Conservation (phyloP, 2,797 vertebrate species). For the Tympanoctomys barrerae region DNA sequence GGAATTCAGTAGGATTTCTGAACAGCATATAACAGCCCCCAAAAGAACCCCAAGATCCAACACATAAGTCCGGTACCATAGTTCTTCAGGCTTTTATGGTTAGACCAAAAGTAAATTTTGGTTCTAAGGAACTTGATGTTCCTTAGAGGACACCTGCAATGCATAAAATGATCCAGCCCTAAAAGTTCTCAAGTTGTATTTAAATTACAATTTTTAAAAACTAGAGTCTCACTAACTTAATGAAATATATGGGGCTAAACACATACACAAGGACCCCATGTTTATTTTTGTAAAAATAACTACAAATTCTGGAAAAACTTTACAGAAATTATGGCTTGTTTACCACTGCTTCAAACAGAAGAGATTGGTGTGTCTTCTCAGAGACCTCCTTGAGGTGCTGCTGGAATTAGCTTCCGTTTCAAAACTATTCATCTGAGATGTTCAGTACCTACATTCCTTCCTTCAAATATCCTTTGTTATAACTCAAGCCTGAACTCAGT, state of each 20-base stretch:
- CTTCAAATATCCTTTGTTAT: neutral
- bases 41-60: neutral
- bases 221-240: neutral
- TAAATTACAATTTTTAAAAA: neutral
- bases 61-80: neutral
- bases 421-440: conserved; percentile 24
- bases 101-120: neutral
- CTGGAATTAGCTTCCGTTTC: conserved; percentile 61
- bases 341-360: neutral
- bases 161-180: neutral
- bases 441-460: neutral
- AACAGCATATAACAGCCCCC: conserved; percentile 1
- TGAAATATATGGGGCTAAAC: neutral
- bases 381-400: conserved; percentile 3
- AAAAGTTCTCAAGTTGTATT: neutral
- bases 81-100: neutral
- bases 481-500: conserved; percentile 41
- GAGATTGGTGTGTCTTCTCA: neutral
- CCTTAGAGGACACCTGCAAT: neutral
- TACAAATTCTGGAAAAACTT: neutral
- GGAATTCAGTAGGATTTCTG: conserved; percentile 18
- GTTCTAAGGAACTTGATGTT: neutral
- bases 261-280: neutral
- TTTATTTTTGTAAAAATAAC: neutral
- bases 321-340: neutral